These are phyloP conservation scores for Polyodon spathula DNA, from an alignment of 2,113 vertebrate genomes.

Conservation along the genomic window DNA sequence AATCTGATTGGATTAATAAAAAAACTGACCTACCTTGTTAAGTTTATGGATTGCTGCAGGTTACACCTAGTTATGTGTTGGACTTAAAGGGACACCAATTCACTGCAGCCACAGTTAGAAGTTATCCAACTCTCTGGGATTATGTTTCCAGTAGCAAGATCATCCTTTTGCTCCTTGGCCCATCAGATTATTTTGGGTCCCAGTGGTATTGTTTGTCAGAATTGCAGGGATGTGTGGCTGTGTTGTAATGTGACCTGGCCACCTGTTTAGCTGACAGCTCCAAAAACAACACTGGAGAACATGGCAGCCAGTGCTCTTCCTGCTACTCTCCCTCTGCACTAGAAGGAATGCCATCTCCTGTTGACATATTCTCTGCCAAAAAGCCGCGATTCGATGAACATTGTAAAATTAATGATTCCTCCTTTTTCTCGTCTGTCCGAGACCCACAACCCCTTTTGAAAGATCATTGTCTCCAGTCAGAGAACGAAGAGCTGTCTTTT, in stretches of 20 bases:
- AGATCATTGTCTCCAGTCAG: no score
- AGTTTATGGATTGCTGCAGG: no score
- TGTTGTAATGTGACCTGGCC: conserved; percentile 31
- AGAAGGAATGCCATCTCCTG: conserved; percentile 13
- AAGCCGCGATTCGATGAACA: conserved; percentile 10
- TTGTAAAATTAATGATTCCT: conserved; percentile 15
- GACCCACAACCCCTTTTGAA: no score
- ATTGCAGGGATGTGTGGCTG: neutral
- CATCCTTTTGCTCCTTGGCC: neutral
- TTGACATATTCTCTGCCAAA: conserved; percentile 16
- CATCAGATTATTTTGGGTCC: neutral
- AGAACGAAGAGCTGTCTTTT: no score
- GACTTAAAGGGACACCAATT: no score
- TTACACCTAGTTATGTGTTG: no score
- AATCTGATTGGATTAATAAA: no score
- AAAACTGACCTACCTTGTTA: no score
- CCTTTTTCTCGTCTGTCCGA: neutral
- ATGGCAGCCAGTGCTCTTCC: neutral
- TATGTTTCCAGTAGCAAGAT: neutral
- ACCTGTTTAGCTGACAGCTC: conserved; percentile 43
- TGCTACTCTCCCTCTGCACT: conserved; percentile 16
- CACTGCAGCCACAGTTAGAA: neutral
- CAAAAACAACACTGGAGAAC: conserved; percentile 2
- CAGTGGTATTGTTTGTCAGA: neutral
- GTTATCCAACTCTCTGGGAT: conserved; percentile 3